Conservation (phyloP, 2,113 vertebrate species). For the Empidonax traillii region DNA sequence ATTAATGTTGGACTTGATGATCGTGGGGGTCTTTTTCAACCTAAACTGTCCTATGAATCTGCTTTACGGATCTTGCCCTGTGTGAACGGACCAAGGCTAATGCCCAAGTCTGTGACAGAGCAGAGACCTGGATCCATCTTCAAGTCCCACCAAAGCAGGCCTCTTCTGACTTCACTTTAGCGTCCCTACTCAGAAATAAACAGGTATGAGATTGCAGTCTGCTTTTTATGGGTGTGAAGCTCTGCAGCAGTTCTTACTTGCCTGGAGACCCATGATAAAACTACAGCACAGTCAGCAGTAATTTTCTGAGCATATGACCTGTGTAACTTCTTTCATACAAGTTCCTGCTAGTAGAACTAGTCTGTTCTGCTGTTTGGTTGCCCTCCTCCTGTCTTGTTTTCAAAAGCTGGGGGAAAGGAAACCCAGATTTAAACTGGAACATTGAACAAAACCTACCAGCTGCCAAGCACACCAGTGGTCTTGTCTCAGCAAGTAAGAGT, state of each 20-base stretch:
- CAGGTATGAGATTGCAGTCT: not conserved
- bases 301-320: not conserved
- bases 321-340: not conserved
- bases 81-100: not conserved
- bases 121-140: not conserved
- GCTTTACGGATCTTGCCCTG: accelerated
- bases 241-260: not conserved
- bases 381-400: slow-evolving; percentile 24
- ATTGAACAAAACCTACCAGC: slow-evolving; percentile 21
- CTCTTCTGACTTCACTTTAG: not conserved
- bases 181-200: not conserved
- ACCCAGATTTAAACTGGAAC: slow-evolving; percentile 16
- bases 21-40: not conserved
- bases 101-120: not conserved
- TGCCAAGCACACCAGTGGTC: slow-evolving; percentile 21
- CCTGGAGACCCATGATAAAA: not conserved
- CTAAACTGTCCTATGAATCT: not conserved
- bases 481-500: slow-evolving; percentile 36
- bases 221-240: not conserved
- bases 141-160: not conserved
- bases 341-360: not conserved
- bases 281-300: not conserved
- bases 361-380: not conserved
- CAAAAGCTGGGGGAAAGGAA: slow-evolving; percentile 29
- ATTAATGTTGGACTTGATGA: not conserved